A percentile compares a stretch with the other conserved stretches of the same genome.
Conservation (phyloP, 2,113 vertebrate genomes). For the Tylochromis polylepis region DNA sequence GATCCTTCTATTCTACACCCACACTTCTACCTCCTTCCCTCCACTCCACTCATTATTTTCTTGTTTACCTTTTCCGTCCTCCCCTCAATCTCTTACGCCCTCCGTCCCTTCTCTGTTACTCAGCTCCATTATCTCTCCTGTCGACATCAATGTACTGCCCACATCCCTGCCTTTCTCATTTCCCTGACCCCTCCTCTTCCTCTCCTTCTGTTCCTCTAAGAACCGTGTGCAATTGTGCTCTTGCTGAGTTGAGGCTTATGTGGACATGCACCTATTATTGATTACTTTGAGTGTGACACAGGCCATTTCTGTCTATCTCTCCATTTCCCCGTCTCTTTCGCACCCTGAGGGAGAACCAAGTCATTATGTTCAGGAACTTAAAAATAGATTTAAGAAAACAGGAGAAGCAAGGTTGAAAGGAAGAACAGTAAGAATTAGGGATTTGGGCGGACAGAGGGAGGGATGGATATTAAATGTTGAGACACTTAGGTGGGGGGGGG, state of each 20-base stretch:
- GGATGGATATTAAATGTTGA: constrained; percentile 13
- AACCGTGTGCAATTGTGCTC: constrained; percentile 2
- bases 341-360: constrained; percentile 29
- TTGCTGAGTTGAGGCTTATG: constrained; percentile 24
- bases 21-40: not conserved
- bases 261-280: constrained; percentile 34
- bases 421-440: constrained; percentile 30
- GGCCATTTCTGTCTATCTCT: constrained; percentile 14
- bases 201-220: constrained; percentile 10
- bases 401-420: not conserved
- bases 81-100: not conserved
- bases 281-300: constrained; percentile 41
- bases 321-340: not conserved
- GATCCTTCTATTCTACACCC: not conserved
- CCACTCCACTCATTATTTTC: constrained; percentile 17
- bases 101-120: not conserved
- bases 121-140: constrained; percentile 37
- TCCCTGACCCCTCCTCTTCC: not conserved
- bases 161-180: constrained; percentile 34
- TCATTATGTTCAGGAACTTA: constrained; percentile 45
- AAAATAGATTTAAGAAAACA: not conserved
- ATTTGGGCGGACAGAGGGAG: constrained; percentile 20
- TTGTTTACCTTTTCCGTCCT: constrained; percentile 39
- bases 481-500: not conserved
- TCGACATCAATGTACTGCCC: constrained; percentile 31